These are phyloP conservation scores for Ormyrus nitidulus DNA, from an alignment of 2,888 invertebrate genomes.

Conservation along the genomic window DNA sequence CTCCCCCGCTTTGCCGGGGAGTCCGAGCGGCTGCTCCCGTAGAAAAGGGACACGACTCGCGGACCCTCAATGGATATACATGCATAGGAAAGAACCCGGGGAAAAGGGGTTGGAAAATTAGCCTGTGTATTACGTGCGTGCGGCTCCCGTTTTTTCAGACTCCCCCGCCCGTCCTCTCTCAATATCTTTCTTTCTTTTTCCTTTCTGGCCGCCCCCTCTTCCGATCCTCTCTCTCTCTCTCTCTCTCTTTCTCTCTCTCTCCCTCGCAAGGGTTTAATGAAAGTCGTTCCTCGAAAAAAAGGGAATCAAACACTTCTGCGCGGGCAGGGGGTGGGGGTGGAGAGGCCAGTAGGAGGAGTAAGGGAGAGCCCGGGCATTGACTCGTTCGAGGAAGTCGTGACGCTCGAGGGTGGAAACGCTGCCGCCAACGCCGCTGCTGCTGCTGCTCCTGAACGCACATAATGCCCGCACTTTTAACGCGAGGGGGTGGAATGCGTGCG, in stretches of 20 bases:
- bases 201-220: neutral
- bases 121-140: conserved; percentile 25
- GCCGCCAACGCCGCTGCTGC: neutral
- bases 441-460: conserved; percentile 19
- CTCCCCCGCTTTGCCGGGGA: conserved; percentile 19
- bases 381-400: conserved; percentile 28
- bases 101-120: conserved; percentile 43
- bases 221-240: neutral
- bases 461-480: conserved; percentile 10
- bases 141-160: conserved; percentile 13
- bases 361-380: conserved; percentile 17
- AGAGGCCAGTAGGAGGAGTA: neutral
- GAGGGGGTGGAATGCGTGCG: neutral
- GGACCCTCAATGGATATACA: neutral
- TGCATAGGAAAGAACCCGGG: neutral
- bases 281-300: conserved; percentile 40
- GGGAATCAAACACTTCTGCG: conserved; percentile 20
- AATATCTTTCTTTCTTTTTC: neutral
- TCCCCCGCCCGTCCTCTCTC: neutral
- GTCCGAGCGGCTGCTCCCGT: conserved; percentile 3
- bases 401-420: conserved; percentile 1
- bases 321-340: conserved; percentile 28
- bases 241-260: conserved; percentile 9
- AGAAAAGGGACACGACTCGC: conserved; percentile 8
- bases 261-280: conserved; percentile 31